phyloP scores from a whole-genome alignment of 1,140 invertebrate species.

The Polypedilum pembai region DNA sequence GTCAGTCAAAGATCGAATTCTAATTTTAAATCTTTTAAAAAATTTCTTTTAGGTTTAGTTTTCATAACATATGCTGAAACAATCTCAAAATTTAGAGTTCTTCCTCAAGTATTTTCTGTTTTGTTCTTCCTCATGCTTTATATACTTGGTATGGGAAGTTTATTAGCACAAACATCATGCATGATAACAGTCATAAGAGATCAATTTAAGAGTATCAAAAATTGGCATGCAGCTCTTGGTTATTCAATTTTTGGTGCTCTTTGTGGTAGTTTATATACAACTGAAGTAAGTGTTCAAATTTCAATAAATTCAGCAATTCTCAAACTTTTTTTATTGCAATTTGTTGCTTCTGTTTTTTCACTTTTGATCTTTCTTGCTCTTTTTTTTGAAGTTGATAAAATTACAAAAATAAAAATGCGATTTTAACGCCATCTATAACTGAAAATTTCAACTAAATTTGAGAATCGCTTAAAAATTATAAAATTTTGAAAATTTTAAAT shows the following conservation, averaged over 20 bases:
- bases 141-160: conserved; percentile 67
- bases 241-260: conserved; percentile 56
- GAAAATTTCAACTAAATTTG: no score
- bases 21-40: no score
- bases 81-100: conserved; percentile 67
- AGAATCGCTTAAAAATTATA: no score
- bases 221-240: conserved; percentile 52
- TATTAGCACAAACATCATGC: conserved; percentile 57
- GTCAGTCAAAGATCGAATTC: no score
- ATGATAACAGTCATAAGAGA: conserved; percentile 63
- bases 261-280: conserved; percentile 64
- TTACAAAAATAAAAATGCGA: no score
- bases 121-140: conserved; percentile 86
- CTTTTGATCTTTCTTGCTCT: no score
- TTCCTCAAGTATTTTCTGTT: conserved; percentile 76
- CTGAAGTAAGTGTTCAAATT: conserved; percentile 47
- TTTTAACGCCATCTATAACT: no score
- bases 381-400: no score
- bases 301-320: no score
- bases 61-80: conserved; percentile 84
- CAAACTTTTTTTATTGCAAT: no score
- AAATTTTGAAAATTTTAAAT: not conserved
- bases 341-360: no score
- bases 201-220: conserved; percentile 55
- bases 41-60: conserved; percentile 54